These are phyloP conservation scores for Lithophane ornitopus DNA, from an alignment of 2,888 invertebrate species.

Conservation along the genomic window DNA sequence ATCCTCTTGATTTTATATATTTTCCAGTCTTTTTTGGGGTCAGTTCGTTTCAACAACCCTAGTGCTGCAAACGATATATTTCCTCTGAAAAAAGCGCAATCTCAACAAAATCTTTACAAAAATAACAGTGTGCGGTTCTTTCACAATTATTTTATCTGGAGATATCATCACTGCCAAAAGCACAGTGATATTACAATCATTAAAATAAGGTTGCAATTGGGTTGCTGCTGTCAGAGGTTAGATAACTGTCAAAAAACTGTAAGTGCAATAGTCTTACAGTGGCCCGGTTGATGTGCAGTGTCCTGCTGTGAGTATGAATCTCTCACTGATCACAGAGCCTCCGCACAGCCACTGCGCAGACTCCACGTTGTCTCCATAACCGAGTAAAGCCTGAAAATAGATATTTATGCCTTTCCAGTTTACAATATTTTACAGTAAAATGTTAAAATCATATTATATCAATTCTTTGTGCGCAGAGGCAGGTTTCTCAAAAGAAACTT, in stretches of 20 bases:
- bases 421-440: background rate
- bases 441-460: background rate
- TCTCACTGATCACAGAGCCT: constrained; percentile 70
- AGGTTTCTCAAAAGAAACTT: background rate
- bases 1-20: constrained; percentile 52
- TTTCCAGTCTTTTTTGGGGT: constrained; percentile 50
- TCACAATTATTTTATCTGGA: background rate
- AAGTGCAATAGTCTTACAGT: constrained; percentile 22
- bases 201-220: background rate
- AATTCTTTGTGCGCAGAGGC: background rate
- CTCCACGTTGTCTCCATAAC: constrained; percentile 43
- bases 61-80: constrained; percentile 53
- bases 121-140: background rate
- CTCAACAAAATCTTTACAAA: background rate
- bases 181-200: background rate
- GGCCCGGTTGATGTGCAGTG: constrained; percentile 34
- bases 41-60: constrained; percentile 46
- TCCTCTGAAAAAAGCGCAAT: constrained; percentile 45
- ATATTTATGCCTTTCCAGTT: background rate
- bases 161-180: background rate
- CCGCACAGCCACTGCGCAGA: constrained; percentile 69
- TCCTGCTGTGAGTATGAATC: constrained; percentile 70
- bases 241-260: background rate
- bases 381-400: constrained; percentile 52
- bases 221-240: background rate